phyloP scores from a whole-genome alignment of 2,797 vertebrate genomes.

The Hephaestus fuliginosus region DNA sequence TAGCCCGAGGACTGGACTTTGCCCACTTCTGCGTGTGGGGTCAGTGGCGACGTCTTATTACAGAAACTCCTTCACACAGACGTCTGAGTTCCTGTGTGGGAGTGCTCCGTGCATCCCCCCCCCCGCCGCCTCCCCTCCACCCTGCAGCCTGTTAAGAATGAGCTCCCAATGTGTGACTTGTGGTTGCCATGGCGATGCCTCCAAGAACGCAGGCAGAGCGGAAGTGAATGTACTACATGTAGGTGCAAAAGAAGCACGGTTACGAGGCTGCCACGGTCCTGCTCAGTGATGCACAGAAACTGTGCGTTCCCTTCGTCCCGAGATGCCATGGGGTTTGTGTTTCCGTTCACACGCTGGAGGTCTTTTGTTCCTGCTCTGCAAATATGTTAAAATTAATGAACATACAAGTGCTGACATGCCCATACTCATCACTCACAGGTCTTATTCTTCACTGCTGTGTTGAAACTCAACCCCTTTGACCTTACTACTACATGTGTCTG shows the following conservation, averaged over 20 bases:
- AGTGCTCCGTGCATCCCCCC: conserved; percentile 41
- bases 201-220: conserved; percentile 40
- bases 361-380: conserved; percentile 48
- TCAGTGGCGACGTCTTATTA: conserved; percentile 44
- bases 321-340: conserved; percentile 18
- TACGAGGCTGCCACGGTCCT: conserved; percentile 35
- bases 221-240: conserved; percentile 61
- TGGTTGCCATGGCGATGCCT: conserved; percentile 70
- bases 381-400: conserved; percentile 61
- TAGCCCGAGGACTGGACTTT: conserved; percentile 52
- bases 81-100: conserved; percentile 59
- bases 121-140: too few species aligned
- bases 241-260: conserved; percentile 46
- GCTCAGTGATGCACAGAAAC: conserved; percentile 40
- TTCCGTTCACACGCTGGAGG: conserved; percentile 19
- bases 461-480: conserved; percentile 36
- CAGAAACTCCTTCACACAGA: conserved; percentile 61
- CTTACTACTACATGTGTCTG: background rate
- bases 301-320: background rate
- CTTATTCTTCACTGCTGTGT: conserved; percentile 15
- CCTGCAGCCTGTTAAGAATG: conserved; percentile 50
- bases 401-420: conserved; percentile 50
- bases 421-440: conserved; percentile 28
- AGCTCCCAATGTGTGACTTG: conserved; percentile 65
- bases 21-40: conserved; percentile 44